Conservation (phyloP, 2,113 vertebrate genomes). For the Microcebus tavaratra region DNA sequence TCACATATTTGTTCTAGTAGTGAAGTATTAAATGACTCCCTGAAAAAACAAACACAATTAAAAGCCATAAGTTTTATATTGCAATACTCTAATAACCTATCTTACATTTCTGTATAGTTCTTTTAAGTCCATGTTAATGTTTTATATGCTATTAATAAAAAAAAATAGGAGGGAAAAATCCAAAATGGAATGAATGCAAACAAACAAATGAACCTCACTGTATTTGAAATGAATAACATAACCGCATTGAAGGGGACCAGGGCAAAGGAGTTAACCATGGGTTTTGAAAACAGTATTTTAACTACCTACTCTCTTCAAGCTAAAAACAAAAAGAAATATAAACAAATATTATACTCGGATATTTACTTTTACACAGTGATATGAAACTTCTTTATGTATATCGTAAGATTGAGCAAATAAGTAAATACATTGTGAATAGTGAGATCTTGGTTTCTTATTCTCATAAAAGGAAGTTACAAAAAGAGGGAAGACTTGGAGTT, state of each 20-base stretch:
- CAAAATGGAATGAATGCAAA: constrained; percentile 23
- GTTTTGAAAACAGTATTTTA: constrained; percentile 51
- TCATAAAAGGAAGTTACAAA: constrained; percentile 25
- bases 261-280: background rate
- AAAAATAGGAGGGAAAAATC: background rate
- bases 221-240: constrained; percentile 45
- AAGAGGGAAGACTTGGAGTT: background rate
- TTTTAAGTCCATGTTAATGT: constrained; percentile 1
- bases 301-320: background rate
- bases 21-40: constrained; percentile 68
- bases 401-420: constrained; percentile 6
- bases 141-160: background rate
- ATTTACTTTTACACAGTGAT: constrained; percentile 33
- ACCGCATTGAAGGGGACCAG: background rate
- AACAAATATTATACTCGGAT: constrained; percentile 13
- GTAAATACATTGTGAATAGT: constrained; percentile 36
- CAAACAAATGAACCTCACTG: constrained; percentile 22
- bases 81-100: constrained; percentile 37
- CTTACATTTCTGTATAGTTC: background rate
- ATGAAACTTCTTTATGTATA: background rate
- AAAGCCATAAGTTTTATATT: constrained; percentile 35
- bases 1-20: constrained; percentile 65
- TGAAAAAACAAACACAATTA: constrained; percentile 76
- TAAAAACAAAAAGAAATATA: constrained; percentile 50
- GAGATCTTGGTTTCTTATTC: constrained; percentile 10